A percentile compares a stretch with the other conserved stretches of the same genome.
phyloP scores from a whole-genome alignment of 1,140 invertebrate genomes.

The Trachymyrmex septentrionalis region DNA sequence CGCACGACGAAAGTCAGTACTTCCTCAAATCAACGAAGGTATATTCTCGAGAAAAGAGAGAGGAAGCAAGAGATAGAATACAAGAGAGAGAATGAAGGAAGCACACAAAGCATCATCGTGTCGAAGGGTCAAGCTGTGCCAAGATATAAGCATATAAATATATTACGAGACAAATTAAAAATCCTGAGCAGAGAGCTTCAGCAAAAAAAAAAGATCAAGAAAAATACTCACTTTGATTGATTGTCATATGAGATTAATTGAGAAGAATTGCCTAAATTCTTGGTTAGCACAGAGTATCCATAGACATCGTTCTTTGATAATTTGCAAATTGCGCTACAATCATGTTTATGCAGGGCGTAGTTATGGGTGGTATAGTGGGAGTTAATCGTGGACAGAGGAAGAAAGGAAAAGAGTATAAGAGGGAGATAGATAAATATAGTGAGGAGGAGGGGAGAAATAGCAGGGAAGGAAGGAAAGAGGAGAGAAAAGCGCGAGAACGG shows the following conservation, averaged over 20 bases:
- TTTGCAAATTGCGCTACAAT: slow-evolving; percentile 26
- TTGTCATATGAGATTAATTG: neutral
- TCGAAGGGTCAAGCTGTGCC: neutral
- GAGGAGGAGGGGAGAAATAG: neutral
- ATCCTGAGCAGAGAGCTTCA: neutral
- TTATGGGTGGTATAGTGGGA: slow-evolving; percentile 18
- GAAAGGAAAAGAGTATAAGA: slow-evolving; percentile 14
- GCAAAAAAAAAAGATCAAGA: slow-evolving; percentile 12
- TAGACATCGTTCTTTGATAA: neutral
- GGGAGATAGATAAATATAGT: slow-evolving; percentile 13
- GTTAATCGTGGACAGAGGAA: neutral
- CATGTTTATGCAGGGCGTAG: neutral
- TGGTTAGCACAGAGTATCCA: neutral
- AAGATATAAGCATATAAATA: no score
- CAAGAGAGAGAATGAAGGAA: neutral
- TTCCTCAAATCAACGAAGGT: slow-evolving; percentile 36
- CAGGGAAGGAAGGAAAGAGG: neutral
- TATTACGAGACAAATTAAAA: neutral
- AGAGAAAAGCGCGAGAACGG: neutral
- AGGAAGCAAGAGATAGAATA: neutral
- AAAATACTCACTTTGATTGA: neutral
- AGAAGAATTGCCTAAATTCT: slow-evolving; percentile 2
- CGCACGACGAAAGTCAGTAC: slow-evolving; percentile 27
- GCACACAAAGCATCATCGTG: neutral
- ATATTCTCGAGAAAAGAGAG: slow-evolving; percentile 36